A percentile compares a stretch with the other conserved stretches of the same genome.
These are phyloP conservation scores for Porites cylindrica DNA, from an alignment of 92 coral and sea anemone genomes.

Conservation along the genomic window DNA sequence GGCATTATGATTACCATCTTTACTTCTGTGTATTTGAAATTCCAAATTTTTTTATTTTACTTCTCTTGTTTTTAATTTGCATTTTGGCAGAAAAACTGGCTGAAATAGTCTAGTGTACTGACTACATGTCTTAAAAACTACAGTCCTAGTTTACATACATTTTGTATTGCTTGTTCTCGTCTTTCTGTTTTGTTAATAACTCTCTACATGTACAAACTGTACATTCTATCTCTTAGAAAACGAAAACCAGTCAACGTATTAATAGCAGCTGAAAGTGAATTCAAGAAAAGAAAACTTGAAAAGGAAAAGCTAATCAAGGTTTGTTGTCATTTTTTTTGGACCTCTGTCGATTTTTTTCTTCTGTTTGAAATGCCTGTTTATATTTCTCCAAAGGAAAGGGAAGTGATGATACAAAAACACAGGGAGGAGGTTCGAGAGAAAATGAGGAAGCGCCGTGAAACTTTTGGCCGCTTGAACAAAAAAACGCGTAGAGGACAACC, in stretches of 20 bases:
- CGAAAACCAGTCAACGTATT: constrained; percentile 60
- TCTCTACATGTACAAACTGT: background rate
- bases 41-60: too few relatives aligned
- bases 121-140: too few relatives aligned
- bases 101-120: too few relatives aligned
- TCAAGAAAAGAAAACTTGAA: constrained; percentile 71
- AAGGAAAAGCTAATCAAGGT: constrained; percentile 76
- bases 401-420: constrained; percentile 68
- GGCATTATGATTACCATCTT: too few relatives aligned
- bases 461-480: constrained; percentile 67
- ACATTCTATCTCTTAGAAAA: constrained; percentile 20
- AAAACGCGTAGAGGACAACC: constrained; percentile 93
- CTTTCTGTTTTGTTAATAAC: background rate
- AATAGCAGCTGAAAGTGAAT: constrained; percentile 66
- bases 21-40: too few relatives aligned
- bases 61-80: too few relatives aligned
- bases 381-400: constrained; percentile 63
- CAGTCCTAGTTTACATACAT: too few relatives aligned
- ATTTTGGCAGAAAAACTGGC: too few relatives aligned
- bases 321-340: constrained; percentile 1
- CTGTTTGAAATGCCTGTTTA: background rate
- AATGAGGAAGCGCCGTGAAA: constrained; percentile 75
- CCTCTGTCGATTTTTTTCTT: too few relatives aligned
- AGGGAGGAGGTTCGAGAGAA: constrained; percentile 72
- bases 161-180: too few relatives aligned